Evolutionary conservation across 2,797 vertebrate genomes (phyloP), one percentile per base, ranked within the genome.

Genomic region (Macroramphosus scolopax): DNA sequence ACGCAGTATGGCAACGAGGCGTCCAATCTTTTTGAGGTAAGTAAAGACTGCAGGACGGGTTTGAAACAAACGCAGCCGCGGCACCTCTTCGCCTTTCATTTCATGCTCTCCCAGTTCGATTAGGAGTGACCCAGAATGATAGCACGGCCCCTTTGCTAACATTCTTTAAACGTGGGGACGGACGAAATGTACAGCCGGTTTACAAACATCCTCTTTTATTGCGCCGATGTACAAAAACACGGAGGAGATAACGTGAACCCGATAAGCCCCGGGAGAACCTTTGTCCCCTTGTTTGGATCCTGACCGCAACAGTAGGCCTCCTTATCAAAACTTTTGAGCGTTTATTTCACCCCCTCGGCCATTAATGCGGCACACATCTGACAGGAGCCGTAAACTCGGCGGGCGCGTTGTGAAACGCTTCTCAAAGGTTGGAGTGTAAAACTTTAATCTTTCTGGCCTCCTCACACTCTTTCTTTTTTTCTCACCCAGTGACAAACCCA

Each of bases 11-110:
- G 91, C 89, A 96, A 94, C 72, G 96, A 98, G 77, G 90, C 93
- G 0, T 77, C 95, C 51, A 96, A 96, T 83, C 91, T 98, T 80
- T 98, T 98, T 5, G 96, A 98, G 95, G 96, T 98, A 95, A 92
- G 90, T 33, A 9, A 4, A 29, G 26, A 9, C 9, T 11, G 26
- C 26, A 29, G n/a, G n/a, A n/a, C n/a, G n/a, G n/a, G n/a, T n/a
- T n/a, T n/a, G n/a, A n/a, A n/a, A n/a, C n/a, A n/a, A n/a, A n/a
- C n/a, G n/a, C n/a, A n/a, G n/a, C n/a, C n/a, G n/a, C n/a, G n/a
- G n/a, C n/a, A n/a, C n/a, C 9, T 29, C 26, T 29, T 29, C 26
- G 4, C 8, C 20, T 22, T 22, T 6, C 6, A 3, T 6, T 22
- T 22, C n/a, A 4, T 5, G 24, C 33, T 25, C 45, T 63, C 51